Base-by-base conservation (phyloP, 2,888 invertebrate genomes). In the Theretra japonica region DNA sequence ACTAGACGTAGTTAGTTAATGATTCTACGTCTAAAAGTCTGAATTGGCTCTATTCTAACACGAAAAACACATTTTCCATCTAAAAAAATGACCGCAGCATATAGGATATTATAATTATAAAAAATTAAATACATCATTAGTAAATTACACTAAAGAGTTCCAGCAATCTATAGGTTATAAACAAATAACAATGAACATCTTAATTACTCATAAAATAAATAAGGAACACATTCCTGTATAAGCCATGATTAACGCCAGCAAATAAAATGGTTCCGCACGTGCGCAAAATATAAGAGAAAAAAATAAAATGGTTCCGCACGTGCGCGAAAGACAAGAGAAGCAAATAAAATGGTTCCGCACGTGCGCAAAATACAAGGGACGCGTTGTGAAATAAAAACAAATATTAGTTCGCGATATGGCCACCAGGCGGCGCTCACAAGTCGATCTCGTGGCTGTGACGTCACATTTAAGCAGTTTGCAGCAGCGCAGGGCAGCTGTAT, bases 391-490 rank as follows among this genome's bases (percentile, higher is more conserved):
- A 65, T 48, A 17, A 65, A 65, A 48, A 65, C 48, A 65, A 65
- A 65, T 65, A 65, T 48, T 65, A 65, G 65, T 65, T 65, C 65
- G 48, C 65, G 48, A 48, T 48, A 65, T 5, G 23, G 23, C 23
- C 48, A 1, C 23, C 48, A 65, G 65, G 65, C 65, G 48, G 65
- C 65, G 23, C 48, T 65, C 65, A 65, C 23, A 21, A 15, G 11
- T 65, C 65, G 65, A 65, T 65, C 65, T 65, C 48, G 56, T 69
- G 57, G 25, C 57, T 8, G 50, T 72, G 73, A 72, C 74, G 72
- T 72, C 70, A 69, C 68, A 6, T 23, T 56, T 30, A 72, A 71
- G 73, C 73, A 70, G 73, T 72, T 73, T 58, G 19, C 72, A 41
- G 71, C 71, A 70, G 73, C 56, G 69, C 56, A 53, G 30, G 70